A percentile compares a stretch with the other conserved stretches of the same genome.
phyloP scores from a whole-genome alignment of 2,888 invertebrate genomes.

The Himalopsyche japonica region DNA sequence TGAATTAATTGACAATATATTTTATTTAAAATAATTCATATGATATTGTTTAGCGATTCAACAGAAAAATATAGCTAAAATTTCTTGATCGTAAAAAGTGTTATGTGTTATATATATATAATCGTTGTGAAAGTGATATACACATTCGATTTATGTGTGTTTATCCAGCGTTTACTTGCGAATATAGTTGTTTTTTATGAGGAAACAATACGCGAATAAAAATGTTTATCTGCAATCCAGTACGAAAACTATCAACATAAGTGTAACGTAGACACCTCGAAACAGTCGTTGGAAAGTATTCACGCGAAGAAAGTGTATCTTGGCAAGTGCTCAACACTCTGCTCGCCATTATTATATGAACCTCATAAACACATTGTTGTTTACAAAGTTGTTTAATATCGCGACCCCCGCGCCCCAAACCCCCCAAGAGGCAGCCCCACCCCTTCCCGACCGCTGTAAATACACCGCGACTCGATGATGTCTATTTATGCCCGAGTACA shows the following conservation, averaged over 20 bases:
- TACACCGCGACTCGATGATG: conserved; percentile 39
- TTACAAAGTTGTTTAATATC: conserved; percentile 35
- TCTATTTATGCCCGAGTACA: conserved; percentile 38
- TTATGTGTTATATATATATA: too few relatives aligned
- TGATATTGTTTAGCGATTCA: too few relatives aligned
- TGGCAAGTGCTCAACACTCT: conserved; percentile 12
- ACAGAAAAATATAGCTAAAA: too few relatives aligned
- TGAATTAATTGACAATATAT: too few relatives aligned
- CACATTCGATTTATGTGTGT: too few relatives aligned
- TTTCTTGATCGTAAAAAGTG: too few relatives aligned
- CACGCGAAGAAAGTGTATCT: conserved; percentile 15
- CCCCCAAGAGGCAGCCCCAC: conserved; percentile 6
- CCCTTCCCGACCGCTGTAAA: conserved; percentile 33
- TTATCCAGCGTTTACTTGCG: too few relatives aligned
- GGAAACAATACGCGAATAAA: too few relatives aligned
- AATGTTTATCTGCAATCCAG: background rate
- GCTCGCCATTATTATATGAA: conserved; percentile 22
- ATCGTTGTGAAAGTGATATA: too few relatives aligned
- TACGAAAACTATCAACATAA: background rate
- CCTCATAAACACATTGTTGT: conserved; percentile 38
- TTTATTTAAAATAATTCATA: too few relatives aligned
- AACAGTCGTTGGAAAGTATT: conserved; percentile 1
- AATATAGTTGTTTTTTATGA: too few relatives aligned
- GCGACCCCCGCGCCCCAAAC: background rate
- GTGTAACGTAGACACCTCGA: conserved; percentile 4